phyloP scores from a whole-genome alignment of 2,888 invertebrate genomes.

The Argyresthia albistria region DNA sequence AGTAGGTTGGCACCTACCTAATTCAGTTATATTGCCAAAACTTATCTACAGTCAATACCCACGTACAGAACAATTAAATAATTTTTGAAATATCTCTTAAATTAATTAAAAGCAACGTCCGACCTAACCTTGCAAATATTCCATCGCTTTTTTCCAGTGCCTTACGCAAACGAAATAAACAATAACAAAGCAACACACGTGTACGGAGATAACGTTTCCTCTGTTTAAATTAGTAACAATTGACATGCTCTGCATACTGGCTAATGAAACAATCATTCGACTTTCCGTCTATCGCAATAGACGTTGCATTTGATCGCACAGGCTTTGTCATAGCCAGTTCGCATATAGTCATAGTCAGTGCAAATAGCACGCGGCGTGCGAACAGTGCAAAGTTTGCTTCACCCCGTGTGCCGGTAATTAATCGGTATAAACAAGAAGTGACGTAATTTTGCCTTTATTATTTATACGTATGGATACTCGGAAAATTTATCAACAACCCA shows the following conservation, averaged over 20 bases:
- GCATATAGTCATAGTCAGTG: neutral
- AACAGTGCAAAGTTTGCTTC: slow-evolving; percentile 43
- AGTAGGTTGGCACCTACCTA: too few species aligned
- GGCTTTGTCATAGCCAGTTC: too few species aligned
- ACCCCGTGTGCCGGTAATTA: slow-evolving; percentile 10
- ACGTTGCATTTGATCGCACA: too few species aligned
- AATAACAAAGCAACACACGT: neutral
- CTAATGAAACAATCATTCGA: too few species aligned
- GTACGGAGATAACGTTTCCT: neutral
- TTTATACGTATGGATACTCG: slow-evolving; percentile 7
- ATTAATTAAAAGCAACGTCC: too few species aligned
- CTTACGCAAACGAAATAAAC: neutral
- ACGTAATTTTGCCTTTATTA: slow-evolving; percentile 22
- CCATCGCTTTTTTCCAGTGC: neutral
- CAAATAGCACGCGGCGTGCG: slow-evolving; percentile 34
- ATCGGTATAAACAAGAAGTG: slow-evolving; percentile 15
- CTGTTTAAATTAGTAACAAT: too few species aligned
- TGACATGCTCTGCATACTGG: neutral
- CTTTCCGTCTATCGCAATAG: too few species aligned
- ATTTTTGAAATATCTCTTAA: too few species aligned
- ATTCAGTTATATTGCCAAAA: too few species aligned
- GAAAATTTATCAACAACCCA: slow-evolving; percentile 22
- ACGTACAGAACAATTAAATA: too few species aligned
- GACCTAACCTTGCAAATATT: too few species aligned
- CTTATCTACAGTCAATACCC: too few species aligned